These are phyloP conservation scores for Cyclura pinguis DNA, from an alignment of 2,797 vertebrate genomes.

Conservation along the genomic window DNA sequence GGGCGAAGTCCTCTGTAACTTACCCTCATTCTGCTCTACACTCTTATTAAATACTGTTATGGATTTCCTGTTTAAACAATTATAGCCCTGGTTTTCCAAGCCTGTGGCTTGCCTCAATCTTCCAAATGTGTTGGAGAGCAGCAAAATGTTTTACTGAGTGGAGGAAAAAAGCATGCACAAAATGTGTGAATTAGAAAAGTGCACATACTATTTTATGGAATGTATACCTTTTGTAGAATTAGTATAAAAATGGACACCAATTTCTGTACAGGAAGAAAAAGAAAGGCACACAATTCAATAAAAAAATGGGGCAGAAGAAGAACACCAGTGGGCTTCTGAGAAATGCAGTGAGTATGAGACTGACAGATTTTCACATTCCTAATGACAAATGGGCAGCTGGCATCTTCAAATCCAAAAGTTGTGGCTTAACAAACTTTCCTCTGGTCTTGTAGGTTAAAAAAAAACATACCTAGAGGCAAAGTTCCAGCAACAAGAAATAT, in stretches of 20 bases:
- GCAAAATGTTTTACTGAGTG: no score
- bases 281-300: background rate
- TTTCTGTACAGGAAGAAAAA: background rate
- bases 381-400: background rate
- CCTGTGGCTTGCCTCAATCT: no score
- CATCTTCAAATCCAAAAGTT: constrained; percentile 12
- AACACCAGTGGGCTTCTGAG: background rate
- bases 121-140: no score
- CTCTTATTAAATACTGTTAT: no score
- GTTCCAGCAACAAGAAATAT: constrained; percentile 6
- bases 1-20: no score
- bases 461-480: constrained; percentile 30
- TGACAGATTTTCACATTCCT: background rate
- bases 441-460: constrained; percentile 12
- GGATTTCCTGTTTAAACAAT: no score
- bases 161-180: no score
- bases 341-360: background rate
- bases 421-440: constrained; percentile 1
- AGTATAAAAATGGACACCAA: background rate
- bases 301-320: background rate
- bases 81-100: no score
- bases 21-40: no score
- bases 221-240: background rate
- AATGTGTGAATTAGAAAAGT: no score
- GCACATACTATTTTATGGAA: background rate